Evolutionary conservation across 2,888 invertebrate species (phyloP), one percentile per base, ranked within the genome.

Genomic region (Stictocephala bisonia): DNA sequence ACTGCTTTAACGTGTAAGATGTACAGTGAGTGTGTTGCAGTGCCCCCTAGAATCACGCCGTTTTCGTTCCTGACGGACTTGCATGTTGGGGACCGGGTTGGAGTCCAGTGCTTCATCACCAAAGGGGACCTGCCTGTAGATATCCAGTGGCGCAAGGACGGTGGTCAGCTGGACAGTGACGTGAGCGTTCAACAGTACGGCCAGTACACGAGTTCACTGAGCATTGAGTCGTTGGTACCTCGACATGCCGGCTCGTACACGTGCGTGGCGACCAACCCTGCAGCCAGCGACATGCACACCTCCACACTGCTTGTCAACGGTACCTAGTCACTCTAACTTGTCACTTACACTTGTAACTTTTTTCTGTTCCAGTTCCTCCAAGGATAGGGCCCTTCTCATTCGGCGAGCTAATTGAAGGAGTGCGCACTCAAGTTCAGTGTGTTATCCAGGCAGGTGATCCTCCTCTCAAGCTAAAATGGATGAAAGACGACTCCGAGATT

Each of bases 71-170:
- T 85, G 73, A 83, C 81, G 77, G 83, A 84, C 80, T 83, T 86
- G 75, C 84, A 85, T 76, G 84, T 84, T 75, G 86, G 86, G 18
- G 83, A 84, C 44, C 81, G 86, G 72, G 84, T 86, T 40, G 84
- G 85, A 79, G 85, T 86, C 48, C 85, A 85, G 76, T 86, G 87
- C 80, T 85, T 84, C 68, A 85, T 86, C 73, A 84, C 85, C 79
- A 84, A 86, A 77, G 87, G 89, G 50, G 88, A 88, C 80, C 83
- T 86, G 74, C 88, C 88, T 58, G 82, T 88, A 74, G 84, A 82
- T 78, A 85, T 88, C 77, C 82, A 83, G 72, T 89, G 88, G 89
- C 85, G 85, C 78, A 86, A 85, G 77, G 81, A 83, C 76, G 79
- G 79, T n/a, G 72, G 71, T 22, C 75, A 79, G 6, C 75, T 81